Base-by-base conservation (phyloP, 53 echinoderm and acorn worm genomes). In the Astropecten irregularis region DNA sequence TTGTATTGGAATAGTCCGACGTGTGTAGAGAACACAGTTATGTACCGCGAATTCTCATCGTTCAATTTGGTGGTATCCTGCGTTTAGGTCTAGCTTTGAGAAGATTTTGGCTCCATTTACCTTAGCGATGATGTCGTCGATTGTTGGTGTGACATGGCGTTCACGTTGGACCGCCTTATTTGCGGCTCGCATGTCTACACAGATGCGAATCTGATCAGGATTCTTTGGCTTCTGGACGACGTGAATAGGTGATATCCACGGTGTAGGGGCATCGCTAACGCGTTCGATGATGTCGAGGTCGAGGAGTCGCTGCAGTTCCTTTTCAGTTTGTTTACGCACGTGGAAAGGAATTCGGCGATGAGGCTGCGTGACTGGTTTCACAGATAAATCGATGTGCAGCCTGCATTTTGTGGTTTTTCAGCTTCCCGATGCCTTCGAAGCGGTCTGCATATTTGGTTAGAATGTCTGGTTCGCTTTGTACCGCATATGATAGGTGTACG, bases 31-130 rank as follows among this genome's bases (percentile, higher is more conserved):
- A n/a, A n/a, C n/a, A n/a, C n/a, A n/a, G n/a, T n/a, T n/a, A n/a
- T n/a, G n/a, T n/a, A n/a, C 31, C 81, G n/a, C 20, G 63, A 62
- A n/a, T 81, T 58, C 39, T 42, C 48, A 61, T 55, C 16, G 27
- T 34, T 81, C 81, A 23, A 95, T 33, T 59, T 95, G 91, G 35
- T n/a, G n/a, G n/a, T n/a, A n/a, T n/a, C n/a, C n/a, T n/a, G n/a
- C n/a, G n/a, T n/a, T n/a, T n/a, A n/a, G n/a, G n/a, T n/a, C n/a
- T n/a, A n/a, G n/a, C n/a, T n/a, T n/a, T n/a, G n/a, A n/a, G n/a
- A n/a, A n/a, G 33, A 61, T 85, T 0, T 76, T 67, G 48, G 50
- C 68, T 46, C 47, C 47, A 19, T 54, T 54, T 5, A 84, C 59
- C 40, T 70, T 61, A 27, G 67, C 54, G 22, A 89, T 55, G 5